phyloP scores from a whole-genome alignment of 2,113 vertebrate genomes.

The Alaudala cheleensis region DNA sequence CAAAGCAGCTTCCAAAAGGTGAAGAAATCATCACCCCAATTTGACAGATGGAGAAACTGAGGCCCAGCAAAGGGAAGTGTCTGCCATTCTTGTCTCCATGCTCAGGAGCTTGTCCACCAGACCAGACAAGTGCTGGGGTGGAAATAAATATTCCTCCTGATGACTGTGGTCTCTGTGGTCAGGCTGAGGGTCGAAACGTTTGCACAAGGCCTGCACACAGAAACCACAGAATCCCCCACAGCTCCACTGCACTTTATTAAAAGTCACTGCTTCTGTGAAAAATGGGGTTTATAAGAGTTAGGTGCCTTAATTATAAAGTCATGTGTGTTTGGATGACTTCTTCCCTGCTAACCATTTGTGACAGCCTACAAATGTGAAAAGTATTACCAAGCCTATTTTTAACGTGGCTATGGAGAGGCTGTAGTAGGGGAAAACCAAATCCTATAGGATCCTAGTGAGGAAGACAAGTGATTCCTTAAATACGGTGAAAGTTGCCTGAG shows the following conservation, averaged over 20 bases:
- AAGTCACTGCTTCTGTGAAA: conserved; percentile 59
- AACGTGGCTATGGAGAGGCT: conserved; percentile 58
- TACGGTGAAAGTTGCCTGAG: conserved; percentile 1
- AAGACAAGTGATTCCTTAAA: conserved; percentile 61
- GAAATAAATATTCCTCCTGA: conserved; percentile 66
- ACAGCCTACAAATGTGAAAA: conserved; percentile 74
- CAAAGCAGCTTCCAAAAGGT: neutral
- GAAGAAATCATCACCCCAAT: neutral
- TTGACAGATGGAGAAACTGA: neutral
- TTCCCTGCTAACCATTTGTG: conserved; percentile 51
- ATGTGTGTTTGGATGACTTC: conserved; percentile 55
- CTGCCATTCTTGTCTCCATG: neutral
- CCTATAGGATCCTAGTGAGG: conserved; percentile 62
- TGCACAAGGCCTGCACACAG: conserved; percentile 37
- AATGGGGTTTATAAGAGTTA: conserved; percentile 47
- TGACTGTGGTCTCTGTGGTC: conserved; percentile 66
- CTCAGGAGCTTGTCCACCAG: neutral
- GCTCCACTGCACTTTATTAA: conserved; percentile 60
- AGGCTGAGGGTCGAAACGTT: conserved; percentile 55
- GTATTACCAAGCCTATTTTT: conserved; percentile 72
- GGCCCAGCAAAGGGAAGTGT: neutral
- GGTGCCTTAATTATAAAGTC: conserved; percentile 65
- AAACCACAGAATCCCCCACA: conserved; percentile 70
- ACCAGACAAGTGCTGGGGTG: conserved; percentile 43
- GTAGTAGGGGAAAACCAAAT: conserved; percentile 38